phyloP scores from a whole-genome alignment of 2,113 vertebrate genomes.

The Brachionichthys hirsutus region DNA sequence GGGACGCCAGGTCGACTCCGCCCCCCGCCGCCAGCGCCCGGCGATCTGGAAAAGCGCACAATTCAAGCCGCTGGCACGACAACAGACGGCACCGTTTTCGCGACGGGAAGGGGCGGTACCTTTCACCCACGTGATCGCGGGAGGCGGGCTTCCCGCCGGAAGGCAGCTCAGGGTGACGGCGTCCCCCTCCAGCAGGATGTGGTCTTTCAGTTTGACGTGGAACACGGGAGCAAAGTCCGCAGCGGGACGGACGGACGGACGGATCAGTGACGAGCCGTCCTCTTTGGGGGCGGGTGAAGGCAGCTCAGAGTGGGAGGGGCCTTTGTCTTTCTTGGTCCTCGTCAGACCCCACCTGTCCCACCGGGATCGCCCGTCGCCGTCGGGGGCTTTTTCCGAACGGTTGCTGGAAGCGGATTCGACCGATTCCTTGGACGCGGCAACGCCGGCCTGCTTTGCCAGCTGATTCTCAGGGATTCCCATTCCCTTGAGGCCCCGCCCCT shows the following conservation, averaged over 20 bases:
- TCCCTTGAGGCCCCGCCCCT: slow-evolving; percentile 83
- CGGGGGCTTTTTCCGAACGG: slow-evolving; percentile 73
- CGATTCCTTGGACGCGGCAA: slow-evolving; percentile 83
- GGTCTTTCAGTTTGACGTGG: slow-evolving; percentile 95
- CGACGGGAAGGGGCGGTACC: slow-evolving; percentile 73
- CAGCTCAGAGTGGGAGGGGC: slow-evolving; percentile 81
- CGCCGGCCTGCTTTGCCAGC: slow-evolving; percentile 71
- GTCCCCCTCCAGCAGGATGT: slow-evolving; percentile 89
- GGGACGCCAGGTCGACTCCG: slow-evolving; percentile 79
- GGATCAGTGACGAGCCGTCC: slow-evolving; percentile 67
- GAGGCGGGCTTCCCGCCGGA: slow-evolving; percentile 87
- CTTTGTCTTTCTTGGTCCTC: slow-evolving; percentile 83
- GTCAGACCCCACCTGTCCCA: slow-evolving; percentile 92
- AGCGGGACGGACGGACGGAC: slow-evolving; percentile 77
- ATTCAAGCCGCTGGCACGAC: too few species aligned
- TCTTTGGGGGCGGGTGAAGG: slow-evolving; percentile 73
- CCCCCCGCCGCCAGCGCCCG: slow-evolving; percentile 78
- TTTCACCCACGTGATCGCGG: slow-evolving; percentile 90
- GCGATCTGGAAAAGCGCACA: slow-evolving; percentile 79
- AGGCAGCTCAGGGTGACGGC: slow-evolving; percentile 89
- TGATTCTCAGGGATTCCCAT: slow-evolving; percentile 84
- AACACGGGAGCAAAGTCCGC: slow-evolving; percentile 94
- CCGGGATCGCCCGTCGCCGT: slow-evolving; percentile 75
- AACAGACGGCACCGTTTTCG: too few species aligned
- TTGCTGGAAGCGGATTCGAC: slow-evolving; percentile 83